Evolutionary conservation across 2,797 vertebrate species (phyloP), one percentile per base, ranked within the genome.

Genomic region (Triplophysa bombifrons): DNA sequence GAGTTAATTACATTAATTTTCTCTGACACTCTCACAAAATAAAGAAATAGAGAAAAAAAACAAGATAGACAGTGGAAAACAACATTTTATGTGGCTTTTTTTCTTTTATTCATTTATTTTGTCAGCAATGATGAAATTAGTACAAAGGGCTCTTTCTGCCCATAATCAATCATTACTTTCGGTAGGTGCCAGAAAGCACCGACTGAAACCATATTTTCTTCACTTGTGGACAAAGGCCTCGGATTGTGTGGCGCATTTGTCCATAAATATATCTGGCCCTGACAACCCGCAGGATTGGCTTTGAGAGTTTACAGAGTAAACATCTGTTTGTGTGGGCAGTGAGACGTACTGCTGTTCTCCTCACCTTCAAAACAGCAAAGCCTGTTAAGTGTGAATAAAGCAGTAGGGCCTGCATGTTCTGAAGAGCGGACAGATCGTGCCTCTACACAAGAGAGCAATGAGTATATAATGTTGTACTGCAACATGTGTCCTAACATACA

Each of bases 101-200:
- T 81, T 51, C 55, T 74, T 22, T 80, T 80, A 73, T 80, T 73
- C 73, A 73, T 80, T 73, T 77, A 89, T 89, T 91, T 88, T 83
- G 72, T 92, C 88, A 89, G 70, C 86, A 55, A 83, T 86, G 90
- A 89, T 85, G 89, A 89, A 94, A 94, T 93, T 92, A 94, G 90
- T 93, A 93, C 89, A 87, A 86, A 89, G 89, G 91, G 89, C 88
- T 92, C 77, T 91, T 86, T 90, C 88, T 89, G 88, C 90, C 91
- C 88, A 89, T 91, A 94, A 94, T 93, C 94, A 94, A 95, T 93
- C 92, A 94, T 91, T 90, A 86, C 88, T 88, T 92, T 91, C 88
- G 90, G 89, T 87, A 86, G 80, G 74, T 87, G 89, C 88, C 90
- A 78, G 58, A 79, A 85, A 85, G 82, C 90, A 93, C 90, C 84